phyloP scores from a whole-genome alignment of 1,140 invertebrate species.

The Manduca sexta region DNA sequence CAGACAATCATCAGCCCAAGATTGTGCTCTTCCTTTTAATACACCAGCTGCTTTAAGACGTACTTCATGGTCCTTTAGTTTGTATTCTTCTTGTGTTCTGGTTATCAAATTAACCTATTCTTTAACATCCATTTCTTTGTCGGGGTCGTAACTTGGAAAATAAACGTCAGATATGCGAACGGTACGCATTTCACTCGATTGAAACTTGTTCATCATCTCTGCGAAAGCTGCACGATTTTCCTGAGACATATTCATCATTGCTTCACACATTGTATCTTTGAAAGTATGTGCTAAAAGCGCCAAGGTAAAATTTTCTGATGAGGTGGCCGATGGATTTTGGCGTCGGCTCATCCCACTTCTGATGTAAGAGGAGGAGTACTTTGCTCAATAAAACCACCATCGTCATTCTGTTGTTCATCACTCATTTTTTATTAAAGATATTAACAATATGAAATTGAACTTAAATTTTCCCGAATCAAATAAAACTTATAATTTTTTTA shows the following conservation, averaged over 20 bases:
- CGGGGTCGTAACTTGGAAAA: constrained; percentile 14
- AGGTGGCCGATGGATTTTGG: too few species aligned
- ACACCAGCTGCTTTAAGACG: constrained; percentile 13
- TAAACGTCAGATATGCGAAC: constrained; percentile 15
- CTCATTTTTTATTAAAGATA: too few species aligned
- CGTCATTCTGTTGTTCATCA: too few species aligned
- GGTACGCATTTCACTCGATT: neutral
- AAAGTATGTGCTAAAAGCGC: neutral
- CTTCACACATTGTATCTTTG: neutral
- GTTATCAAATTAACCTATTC: constrained; percentile 15
- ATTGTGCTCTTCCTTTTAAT: constrained; percentile 13
- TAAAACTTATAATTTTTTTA: too few species aligned
- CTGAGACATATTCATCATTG: neutral
- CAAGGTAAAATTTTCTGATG: too few species aligned
- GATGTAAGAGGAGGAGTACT: too few species aligned
- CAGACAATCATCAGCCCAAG: constrained; percentile 13
- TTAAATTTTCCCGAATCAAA: too few species aligned
- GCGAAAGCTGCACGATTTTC: neutral
- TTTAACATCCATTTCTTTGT: constrained; percentile 8
- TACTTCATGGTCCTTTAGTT: constrained; percentile 16
- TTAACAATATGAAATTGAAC: too few species aligned
- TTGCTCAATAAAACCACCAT: too few species aligned
- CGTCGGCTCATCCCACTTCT: too few species aligned
- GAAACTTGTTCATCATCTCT: neutral
- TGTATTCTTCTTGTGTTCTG: constrained; percentile 8